Base-by-base conservation (phyloP, 2,888 invertebrate species). In the Plebejus argus region DNA sequence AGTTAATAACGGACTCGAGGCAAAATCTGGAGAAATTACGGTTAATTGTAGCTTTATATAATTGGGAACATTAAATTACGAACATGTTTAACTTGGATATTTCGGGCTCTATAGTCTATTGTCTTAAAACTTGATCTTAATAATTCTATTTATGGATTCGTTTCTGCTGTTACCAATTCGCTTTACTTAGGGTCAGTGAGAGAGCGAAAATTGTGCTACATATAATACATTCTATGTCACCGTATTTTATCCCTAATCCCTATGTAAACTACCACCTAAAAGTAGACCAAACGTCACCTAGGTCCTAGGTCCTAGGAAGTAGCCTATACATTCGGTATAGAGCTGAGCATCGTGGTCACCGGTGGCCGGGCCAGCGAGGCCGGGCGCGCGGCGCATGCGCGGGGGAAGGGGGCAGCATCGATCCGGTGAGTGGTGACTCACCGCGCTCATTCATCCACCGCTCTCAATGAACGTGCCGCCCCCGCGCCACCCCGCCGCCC, bases 401-500 rank as follows among this genome's bases (percentile, higher is more conserved):
- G 78, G 77, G 79, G 78, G 81, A 77, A 79, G 79, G 80, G 79
- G 82, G 80, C 84, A 82, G 85, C 86, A 92, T 93, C 91, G 93
- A 93, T 92, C 91, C 88, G 90, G 85, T 93, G 93, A 28, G 28
- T 28, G 28, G 28, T 28, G 93, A 94, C 86, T 93, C 93, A 93
- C 87, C 88, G 86, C 86, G 89, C 88, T 66, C 93, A 94, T 94
- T 94, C 93, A 94, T 93, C 90, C 90, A 89, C 90, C 90, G 89
- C 91, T 83, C 91, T 94, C 90, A 94, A 94, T 94, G 93, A 92
- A 93, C 86, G 86, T 87, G 87, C 88, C 85, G 83, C 84, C 83
- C 84, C 84, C 80, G 81, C 82, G 80, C 79, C 82, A 53, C 80
- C 85, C 78, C 84, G 83, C 79, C 81, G 78, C 84, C 84, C 85